These are phyloP conservation scores for Goniozus legneri DNA, from an alignment of 1,140 invertebrate species.

Conservation along the genomic window DNA sequence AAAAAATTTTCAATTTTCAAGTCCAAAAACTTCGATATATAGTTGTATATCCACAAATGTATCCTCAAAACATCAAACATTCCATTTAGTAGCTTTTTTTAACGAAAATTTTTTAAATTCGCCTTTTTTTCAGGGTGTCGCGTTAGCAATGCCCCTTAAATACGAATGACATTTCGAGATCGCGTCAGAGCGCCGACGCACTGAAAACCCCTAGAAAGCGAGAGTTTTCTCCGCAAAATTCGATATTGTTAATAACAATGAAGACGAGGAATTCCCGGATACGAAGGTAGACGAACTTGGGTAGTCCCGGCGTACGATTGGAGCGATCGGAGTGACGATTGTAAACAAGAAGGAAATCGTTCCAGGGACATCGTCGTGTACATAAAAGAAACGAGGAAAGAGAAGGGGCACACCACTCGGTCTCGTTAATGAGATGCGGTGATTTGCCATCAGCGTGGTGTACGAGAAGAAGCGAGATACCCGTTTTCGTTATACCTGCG, in stretches of 20 bases:
- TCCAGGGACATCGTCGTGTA: neutral
- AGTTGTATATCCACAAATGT: too few relatives aligned
- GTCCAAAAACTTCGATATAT: too few relatives aligned
- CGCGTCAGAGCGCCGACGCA: too few relatives aligned
- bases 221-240: too few relatives aligned
- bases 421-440: conserved; percentile 16
- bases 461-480: conserved; percentile 1
- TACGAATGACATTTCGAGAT: too few relatives aligned
- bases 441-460: neutral
- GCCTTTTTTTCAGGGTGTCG: too few relatives aligned
- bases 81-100: too few relatives aligned
- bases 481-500: conserved; percentile 7
- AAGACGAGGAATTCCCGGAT: neutral
- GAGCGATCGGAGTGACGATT: neutral
- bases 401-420: neutral
- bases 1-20: too few relatives aligned
- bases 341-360: neutral
- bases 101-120: too few relatives aligned
- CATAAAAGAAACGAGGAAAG: neutral
- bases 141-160: too few relatives aligned
- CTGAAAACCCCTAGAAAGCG: neutral
- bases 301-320: neutral
- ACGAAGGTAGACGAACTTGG: neutral
- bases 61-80: too few relatives aligned
- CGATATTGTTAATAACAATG: too few relatives aligned